Evolutionary conservation across 37 sponge, comb jelly and placozoan genomes (phyloP).

Genomic region (Oscarella lobularis): DNA sequence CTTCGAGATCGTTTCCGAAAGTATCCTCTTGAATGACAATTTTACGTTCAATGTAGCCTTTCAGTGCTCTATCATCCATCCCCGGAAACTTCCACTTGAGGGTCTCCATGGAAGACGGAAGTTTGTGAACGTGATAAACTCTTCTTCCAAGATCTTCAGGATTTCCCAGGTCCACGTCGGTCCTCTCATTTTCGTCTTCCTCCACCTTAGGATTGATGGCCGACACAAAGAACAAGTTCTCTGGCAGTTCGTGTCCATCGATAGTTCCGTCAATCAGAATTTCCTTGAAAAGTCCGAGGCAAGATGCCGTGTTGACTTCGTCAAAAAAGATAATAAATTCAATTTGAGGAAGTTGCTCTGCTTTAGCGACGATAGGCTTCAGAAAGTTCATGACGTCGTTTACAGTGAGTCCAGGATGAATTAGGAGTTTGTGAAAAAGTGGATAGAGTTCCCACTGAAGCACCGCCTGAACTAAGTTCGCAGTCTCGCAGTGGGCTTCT

Average conservation of each 20-base stretch:
- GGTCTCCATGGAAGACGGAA: background rate
- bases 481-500: background rate
- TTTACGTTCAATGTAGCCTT: background rate
- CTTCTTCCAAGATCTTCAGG: background rate
- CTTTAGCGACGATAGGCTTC: background rate
- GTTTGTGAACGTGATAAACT: background rate
- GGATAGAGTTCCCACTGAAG: background rate
- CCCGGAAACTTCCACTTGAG: background rate
- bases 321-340: background rate
- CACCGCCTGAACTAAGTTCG: background rate
- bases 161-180: background rate
- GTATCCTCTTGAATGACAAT: background rate
- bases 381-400: background rate
- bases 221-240: background rate
- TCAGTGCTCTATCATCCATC: background rate
- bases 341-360: background rate
- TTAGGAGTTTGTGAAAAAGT: background rate
- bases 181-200: background rate
- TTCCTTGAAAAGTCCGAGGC: constrained; percentile 4
- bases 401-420: background rate
- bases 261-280: background rate
- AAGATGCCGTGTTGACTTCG: constrained; percentile 2
- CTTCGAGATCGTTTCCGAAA: too few species aligned
- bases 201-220: constrained; percentile 1
- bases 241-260: background rate